These are phyloP conservation scores for Agapornis roseicollis DNA, from an alignment of 2,113 vertebrate species.

Conservation along the genomic window DNA sequence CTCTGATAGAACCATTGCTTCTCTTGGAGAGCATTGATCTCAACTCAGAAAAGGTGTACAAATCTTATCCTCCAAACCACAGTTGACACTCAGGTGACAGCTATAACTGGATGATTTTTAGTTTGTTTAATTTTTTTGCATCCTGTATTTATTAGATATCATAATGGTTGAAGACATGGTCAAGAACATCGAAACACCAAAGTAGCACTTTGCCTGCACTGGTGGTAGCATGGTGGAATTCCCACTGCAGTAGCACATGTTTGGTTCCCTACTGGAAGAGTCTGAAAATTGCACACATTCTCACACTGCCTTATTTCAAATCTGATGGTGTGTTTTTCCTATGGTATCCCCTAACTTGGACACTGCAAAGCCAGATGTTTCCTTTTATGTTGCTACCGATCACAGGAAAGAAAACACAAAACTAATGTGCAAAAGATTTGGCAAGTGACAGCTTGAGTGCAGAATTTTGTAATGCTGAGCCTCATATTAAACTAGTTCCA, in stretches of 20 bases:
- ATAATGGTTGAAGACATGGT: background rate
- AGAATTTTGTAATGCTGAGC: constrained; percentile 50
- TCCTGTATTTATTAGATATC: background rate
- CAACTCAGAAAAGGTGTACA: background rate
- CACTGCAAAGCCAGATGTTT: constrained; percentile 48
- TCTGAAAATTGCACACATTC: background rate
- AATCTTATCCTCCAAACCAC: background rate
- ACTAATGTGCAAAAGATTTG: constrained; percentile 53
- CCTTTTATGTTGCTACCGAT: constrained; percentile 31
- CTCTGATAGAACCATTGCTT: background rate
- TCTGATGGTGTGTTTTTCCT: background rate
- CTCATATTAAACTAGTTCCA: constrained; percentile 42
- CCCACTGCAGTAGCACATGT: fast-evolving
- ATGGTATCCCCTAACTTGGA: background rate
- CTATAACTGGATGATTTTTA: background rate
- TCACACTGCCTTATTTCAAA: background rate
- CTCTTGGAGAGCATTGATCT: background rate
- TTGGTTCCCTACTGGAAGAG: background rate
- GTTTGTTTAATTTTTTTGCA: background rate
- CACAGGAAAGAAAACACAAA: constrained; percentile 21
- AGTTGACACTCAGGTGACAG: background rate
- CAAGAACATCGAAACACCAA: background rate
- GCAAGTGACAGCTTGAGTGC: constrained; percentile 50
- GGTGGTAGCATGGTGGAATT: background rate
- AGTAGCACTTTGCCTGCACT: background rate